Base-by-base conservation (phyloP, 2,888 invertebrate species). In the Invenusta paracnida region DNA sequence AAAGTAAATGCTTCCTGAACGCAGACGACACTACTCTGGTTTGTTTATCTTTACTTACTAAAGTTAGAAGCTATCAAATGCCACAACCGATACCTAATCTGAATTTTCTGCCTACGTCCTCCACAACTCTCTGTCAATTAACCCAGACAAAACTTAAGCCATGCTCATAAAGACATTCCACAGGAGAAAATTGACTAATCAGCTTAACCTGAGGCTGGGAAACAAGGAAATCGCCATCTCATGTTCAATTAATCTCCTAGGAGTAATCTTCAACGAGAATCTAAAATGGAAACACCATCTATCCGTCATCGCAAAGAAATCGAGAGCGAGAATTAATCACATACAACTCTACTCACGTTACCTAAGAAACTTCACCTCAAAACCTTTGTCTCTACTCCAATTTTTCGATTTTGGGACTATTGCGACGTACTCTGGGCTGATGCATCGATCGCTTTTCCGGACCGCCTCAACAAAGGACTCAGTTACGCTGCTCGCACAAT, bases 241-340 rank as follows among this genome's bases (percentile, higher is more conserved):
- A 5, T 13, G 5, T n/a, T 73, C 73, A 73, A 73, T 73, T 73
- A 73, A 73, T 23, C 73, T 73, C 23, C 73, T 73, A 5, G 73
- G 73, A 23, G 73, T 73, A 5, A 73, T 23, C 27, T 73, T 73
- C 73, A 25, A 73, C 73, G 73, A 73, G 25, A 5, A n/a, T 73
- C 73, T 73, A 23, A 73, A 13, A 73, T 73, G 27, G 73, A 73
- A 73, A 73, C 2, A 73, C 48, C 73, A 73, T 73, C 73, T 73
- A 73, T 73, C 73, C 25, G 17, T 5, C 25, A 25, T 73, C 73
- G 73, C 17, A 73, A 73, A 73, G 73, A 73, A 73, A 73, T 73
- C 25, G 73, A 73, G 73, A 73, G 73, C 73, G 73, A 73, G 73
- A 23, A 73, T 73, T 23, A 73, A 73, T 73, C 73, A 73, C 11